Conservation (phyloP, 1,140 invertebrate genomes). For the Sycophaga agraensis region DNA sequence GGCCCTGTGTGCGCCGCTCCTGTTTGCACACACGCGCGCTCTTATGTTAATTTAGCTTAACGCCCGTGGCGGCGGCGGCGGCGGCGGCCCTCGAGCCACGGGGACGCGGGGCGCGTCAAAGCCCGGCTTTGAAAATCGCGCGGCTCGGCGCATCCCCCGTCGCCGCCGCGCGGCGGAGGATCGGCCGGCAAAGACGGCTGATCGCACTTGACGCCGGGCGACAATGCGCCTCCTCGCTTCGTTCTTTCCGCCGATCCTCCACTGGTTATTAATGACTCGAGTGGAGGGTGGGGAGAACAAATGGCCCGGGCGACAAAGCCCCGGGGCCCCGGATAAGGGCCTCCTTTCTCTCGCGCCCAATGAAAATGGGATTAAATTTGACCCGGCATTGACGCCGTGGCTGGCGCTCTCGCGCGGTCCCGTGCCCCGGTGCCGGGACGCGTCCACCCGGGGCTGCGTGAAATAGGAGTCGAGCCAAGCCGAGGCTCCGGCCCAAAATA, state of each 20-base stretch:
- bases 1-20: slow-evolving; percentile 26
- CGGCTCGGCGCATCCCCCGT: neutral
- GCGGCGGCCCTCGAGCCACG: slow-evolving; percentile 37
- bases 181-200: too few relatives aligned
- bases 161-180: too few relatives aligned
- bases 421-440: too few relatives aligned
- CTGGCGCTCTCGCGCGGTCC: neutral
- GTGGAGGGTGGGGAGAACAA: neutral
- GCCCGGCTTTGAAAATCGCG: slow-evolving; percentile 16
- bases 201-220: too few relatives aligned
- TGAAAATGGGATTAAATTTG: slow-evolving; percentile 32
- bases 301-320: neutral
- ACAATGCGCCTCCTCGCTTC: neutral
- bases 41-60: slow-evolving; percentile 59
- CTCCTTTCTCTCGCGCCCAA: slow-evolving; percentile 18
- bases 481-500: slow-evolving; percentile 2
- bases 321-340: slow-evolving; percentile 12
- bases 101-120: too few relatives aligned
- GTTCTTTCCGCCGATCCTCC: slow-evolving; percentile 19
- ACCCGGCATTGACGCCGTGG: slow-evolving; percentile 23
- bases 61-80: too few relatives aligned
- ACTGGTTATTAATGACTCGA: slow-evolving; percentile 22
- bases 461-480: neutral
- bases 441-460: too few relatives aligned
- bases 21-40: slow-evolving; percentile 55